A percentile compares a stretch with the other conserved stretches of the same genome.
Evolutionary conservation across 2,888 invertebrate species (phyloP).

Genomic region (Cataglyphis cursor): DNA sequence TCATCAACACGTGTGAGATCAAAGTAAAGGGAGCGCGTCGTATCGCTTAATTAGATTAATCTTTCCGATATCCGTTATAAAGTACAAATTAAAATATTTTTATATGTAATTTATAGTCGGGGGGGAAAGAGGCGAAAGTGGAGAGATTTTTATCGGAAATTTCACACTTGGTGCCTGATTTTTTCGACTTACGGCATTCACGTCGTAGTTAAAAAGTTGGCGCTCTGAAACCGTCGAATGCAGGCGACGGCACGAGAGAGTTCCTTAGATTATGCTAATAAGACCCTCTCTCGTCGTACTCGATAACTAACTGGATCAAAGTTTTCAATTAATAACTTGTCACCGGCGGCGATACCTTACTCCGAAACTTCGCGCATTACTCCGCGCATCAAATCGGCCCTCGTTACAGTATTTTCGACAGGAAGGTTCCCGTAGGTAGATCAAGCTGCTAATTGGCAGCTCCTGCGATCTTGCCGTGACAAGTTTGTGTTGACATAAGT

Average conservation of each 20-base stretch:
- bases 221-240: slow-evolving; percentile 35
- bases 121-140: neutral
- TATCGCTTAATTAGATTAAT: slow-evolving; percentile 10
- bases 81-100: neutral
- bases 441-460: slow-evolving; percentile 52
- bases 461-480: slow-evolving; percentile 29
- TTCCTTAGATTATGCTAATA: slow-evolving; percentile 64
- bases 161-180: slow-evolving; percentile 1
- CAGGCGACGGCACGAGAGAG: slow-evolving; percentile 44
- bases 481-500: slow-evolving; percentile 43
- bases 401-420: slow-evolving; percentile 58
- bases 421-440: slow-evolving; percentile 42
- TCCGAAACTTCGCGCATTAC: slow-evolving; percentile 55
- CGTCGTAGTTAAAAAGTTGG: slow-evolving; percentile 55
- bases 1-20: neutral
- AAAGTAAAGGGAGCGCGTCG: neutral
- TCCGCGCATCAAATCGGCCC: slow-evolving; percentile 52
- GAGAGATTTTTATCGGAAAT: neutral
- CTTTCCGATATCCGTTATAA: neutral
- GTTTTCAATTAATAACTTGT: slow-evolving; percentile 74
- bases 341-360: slow-evolving; percentile 60
- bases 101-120: neutral
- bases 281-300: slow-evolving; percentile 38
- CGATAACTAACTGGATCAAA: slow-evolving; percentile 69
- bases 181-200: neutral